Base-by-base conservation (phyloP, 2,888 invertebrate species). In the Cerastis leucographa region DNA sequence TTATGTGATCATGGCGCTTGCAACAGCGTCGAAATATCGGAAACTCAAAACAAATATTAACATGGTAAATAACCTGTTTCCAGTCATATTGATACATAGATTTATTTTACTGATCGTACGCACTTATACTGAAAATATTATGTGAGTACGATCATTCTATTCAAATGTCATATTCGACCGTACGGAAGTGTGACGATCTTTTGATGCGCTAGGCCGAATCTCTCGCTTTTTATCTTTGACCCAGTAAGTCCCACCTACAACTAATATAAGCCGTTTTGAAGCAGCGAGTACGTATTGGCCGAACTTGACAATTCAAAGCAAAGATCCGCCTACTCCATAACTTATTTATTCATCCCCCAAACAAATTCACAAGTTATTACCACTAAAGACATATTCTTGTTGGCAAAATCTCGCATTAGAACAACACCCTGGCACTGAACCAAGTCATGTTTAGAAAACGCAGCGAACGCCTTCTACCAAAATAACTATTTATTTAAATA, bases 401-500 rank as follows among this genome's bases (percentile, higher is more conserved):
- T 61, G n/a, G 42, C n/a, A 22, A 78, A 83, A 70, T 66, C 65
- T 77, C 14, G 40, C 49, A 67, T 66, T 64, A 71, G 56, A 64
- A 80, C 68, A 66, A 80, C 46, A 69, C 5, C n/a, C n/a, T 84
- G 84, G 84, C 84, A 80, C 65, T 54, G 54, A 35, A 69, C 69
- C 80, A 81, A 81, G 46, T 35, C 22, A 56, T 66, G 59, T 35
- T 69, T 51, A 69, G 44, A 68, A 78, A 68, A 71, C 35, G 19
- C 12, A 54, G 35, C n/a, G 14, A 29, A n/a, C 44, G 12, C 40
- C 17, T 44, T 44, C 12, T 44, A 40, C 46, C n/a, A 62, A 49
- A 25, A 40, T 7, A 54, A 74, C 40, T 44, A 78, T 56, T 22
- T 61, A 68, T 69, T 29, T 40, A 68, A 54, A 35, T 61, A 29